Evolutionary conservation across 92 coral and sea anemone species (phyloP), one percentile per base, ranked within the genome.

Genomic region (Galaxea fascicularis): DNA sequence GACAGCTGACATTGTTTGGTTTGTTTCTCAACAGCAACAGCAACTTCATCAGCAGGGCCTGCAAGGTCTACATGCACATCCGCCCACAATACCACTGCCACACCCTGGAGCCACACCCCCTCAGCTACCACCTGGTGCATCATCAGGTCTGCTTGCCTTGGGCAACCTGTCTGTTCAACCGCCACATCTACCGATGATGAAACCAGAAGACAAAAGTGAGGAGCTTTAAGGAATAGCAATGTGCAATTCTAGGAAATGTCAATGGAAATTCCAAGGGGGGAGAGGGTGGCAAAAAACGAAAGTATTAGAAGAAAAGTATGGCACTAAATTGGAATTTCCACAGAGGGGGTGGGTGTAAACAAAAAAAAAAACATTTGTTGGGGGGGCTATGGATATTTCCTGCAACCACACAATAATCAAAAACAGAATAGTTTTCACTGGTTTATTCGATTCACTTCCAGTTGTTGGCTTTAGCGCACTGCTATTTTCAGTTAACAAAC

Each of bases 71-170:
- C 99, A 97, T 82, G 96, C 94, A 0, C 99, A 97, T 63, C 98
- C 98, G 1, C 99, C 99, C 15, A 95, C 98, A 21, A 91, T 96
- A 47, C 98, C 98, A 0, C 79, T 97, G 51, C 99, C 99, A 10
- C 99, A 96, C 89, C 99, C 98, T 35, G 99, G 99, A 41, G 98
- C 94, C 22, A 88, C 93, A 9, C 99, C 98, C 78, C 99, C 99
- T n/a, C 98, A 95, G 28, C 97, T 97, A 0, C 99, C 99, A 63
- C 98, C 99, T 16, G 98, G 98, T 20, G 94, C 91, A 44, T 80
- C 86, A 58, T 84, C 95, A 49, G 96, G 97, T 35, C 93, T 95
- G 14, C 95, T 97, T 31, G 97, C 96, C 71, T 77, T 93, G 29
- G 88, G 92, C 62, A 92, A 86, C 45, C 65, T 89, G 60, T 90